Evolutionary conservation across 2,113 vertebrate species (phyloP).

Genomic region (Mormyrus iriodes): DNA sequence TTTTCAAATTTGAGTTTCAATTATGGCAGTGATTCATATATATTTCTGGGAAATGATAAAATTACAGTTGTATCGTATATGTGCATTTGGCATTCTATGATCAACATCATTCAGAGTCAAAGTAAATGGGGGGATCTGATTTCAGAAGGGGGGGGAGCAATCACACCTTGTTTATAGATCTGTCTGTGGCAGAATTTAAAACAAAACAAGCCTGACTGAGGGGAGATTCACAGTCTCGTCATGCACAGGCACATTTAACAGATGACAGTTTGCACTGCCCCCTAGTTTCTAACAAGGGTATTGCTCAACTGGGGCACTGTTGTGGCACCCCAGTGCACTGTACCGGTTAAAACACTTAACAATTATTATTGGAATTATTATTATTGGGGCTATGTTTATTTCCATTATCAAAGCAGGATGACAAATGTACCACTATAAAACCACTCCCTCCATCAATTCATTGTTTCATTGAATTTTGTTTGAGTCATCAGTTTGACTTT

Average conservation of each 20-base stretch:
- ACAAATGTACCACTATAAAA: not conserved
- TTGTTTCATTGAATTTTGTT: not conserved
- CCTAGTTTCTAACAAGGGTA: not conserved
- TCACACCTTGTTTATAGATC: constrained; percentile 12
- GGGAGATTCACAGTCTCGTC: not conserved
- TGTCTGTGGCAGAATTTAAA: constrained; percentile 11
- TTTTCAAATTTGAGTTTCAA: not conserved
- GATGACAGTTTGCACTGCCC: constrained; percentile 12
- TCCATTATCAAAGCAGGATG: not conserved
- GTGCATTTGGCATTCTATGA: not conserved
- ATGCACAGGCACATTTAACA: not conserved
- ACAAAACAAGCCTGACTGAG: constrained; percentile 1
- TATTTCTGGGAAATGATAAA: not conserved
- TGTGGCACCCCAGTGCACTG: not conserved
- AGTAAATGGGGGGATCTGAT: not conserved
- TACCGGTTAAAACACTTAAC: too few species aligned
- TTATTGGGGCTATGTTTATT: not conserved
- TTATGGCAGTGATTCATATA: not conserved
- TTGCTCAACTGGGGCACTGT: not conserved
- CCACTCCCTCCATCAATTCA: not conserved
- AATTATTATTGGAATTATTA: too few species aligned
- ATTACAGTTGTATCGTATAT: not conserved
- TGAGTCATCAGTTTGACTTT: not conserved
- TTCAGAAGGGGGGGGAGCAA: not conserved
- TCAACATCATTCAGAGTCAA: not conserved